phyloP scores from a whole-genome alignment of 2,113 vertebrate genomes.

The Uria aalge region DNA sequence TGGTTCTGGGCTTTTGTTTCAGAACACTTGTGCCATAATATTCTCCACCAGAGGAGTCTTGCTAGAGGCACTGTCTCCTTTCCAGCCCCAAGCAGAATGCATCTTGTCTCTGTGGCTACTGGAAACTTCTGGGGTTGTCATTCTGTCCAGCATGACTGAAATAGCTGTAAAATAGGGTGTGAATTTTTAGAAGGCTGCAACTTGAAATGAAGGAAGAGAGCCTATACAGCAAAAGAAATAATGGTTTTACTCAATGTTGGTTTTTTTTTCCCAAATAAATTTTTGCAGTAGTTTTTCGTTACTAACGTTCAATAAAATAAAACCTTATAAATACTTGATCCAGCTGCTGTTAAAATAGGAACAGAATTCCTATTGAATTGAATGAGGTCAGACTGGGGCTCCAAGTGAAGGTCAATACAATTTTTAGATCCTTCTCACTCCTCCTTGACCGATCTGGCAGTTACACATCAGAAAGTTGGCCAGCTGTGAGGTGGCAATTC shows the following conservation, averaged over 20 bases:
- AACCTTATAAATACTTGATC: not conserved
- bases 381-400: not conserved
- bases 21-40: not conserved
- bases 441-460: not conserved
- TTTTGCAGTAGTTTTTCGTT: not conserved
- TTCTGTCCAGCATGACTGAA: not conserved
- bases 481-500: slow-evolving; percentile 28
- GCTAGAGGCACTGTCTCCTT: not conserved
- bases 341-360: not conserved
- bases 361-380: not conserved
- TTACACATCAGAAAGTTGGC: not conserved
- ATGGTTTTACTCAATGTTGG: not conserved
- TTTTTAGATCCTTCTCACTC: not conserved
- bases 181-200: not conserved
- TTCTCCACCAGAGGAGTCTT: not conserved
- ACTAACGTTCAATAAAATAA: not conserved
- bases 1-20: not conserved
- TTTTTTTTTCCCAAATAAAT: fast-evolving
- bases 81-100: not conserved
- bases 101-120: not conserved
- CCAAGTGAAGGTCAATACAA: not conserved
- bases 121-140: not conserved
- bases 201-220: not conserved
- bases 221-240: not conserved
- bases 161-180: not conserved